phyloP scores from a whole-genome alignment of 2,113 vertebrate genomes.

The Terrapene triunguis region DNA sequence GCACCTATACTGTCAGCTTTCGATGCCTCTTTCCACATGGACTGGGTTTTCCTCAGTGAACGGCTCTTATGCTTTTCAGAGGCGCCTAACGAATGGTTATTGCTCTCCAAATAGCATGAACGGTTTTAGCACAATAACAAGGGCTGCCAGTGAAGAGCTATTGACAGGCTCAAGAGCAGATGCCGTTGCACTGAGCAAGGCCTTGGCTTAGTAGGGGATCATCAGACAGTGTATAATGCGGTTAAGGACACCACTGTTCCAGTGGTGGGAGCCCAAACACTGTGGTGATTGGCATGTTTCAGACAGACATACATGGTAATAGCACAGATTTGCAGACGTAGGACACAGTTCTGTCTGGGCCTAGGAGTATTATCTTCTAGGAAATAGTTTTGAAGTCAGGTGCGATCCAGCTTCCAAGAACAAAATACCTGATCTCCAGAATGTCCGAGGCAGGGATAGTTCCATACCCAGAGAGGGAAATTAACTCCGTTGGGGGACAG shows the following conservation, averaged over 20 bases:
- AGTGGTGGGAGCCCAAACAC: background rate
- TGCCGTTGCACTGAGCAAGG: background rate
- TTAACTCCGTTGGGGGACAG: background rate
- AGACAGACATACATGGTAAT: background rate
- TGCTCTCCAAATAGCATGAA: background rate
- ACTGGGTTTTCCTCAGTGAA: background rate
- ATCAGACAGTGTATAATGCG: background rate
- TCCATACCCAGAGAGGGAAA: background rate
- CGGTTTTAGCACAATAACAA: background rate
- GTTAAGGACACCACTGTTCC: background rate
- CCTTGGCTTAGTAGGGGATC: background rate
- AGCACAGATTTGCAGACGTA: background rate
- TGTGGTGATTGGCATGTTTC: background rate
- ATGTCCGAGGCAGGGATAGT: background rate
- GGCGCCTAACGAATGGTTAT: background rate
- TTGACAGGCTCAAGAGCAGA: background rate
- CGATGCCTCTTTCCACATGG: background rate
- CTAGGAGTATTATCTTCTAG: background rate
- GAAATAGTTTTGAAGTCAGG: background rate
- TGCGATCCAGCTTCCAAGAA: background rate
- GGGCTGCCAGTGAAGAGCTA: background rate
- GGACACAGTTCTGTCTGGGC: background rate
- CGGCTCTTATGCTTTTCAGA: background rate
- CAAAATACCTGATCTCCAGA: background rate
- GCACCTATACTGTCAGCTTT: background rate